Evolutionary conservation across 2,888 invertebrate genomes (phyloP), one percentile per base, ranked within the genome.

Genomic region (Oxycera nigricornis): DNA sequence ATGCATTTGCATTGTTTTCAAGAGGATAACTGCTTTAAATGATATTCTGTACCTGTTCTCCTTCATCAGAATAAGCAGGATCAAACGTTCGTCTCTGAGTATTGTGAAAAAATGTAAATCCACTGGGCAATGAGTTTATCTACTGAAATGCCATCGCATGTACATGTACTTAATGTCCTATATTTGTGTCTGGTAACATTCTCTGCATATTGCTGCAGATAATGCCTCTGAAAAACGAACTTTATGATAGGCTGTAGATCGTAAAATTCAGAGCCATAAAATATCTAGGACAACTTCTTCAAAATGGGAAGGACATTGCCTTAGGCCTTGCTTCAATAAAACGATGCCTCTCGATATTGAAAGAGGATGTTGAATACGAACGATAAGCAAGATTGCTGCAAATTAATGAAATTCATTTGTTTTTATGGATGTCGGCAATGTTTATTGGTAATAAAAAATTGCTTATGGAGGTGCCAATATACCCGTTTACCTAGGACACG

Each of bases 361-460:
- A 14, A 30, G 30, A n/a, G 30, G 30, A 59, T 30, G 17, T 46
- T 46, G 46, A 46, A 46, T 46, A 55, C 11, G 28, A 30, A 7
- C 28, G 20, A 20, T 14, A 22, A 50, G 50, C 26, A 30, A n/a
- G 41, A 24, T 14, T 30, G 70, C 31, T 52, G 30, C 55, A 22
- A 35, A 55, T 70, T 70, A 70, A 70, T 70, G 52, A 70, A 70
- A 70, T 55, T 70, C 70, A 70, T 70, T 70, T 70, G 55, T 70
- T 70, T 70, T 70, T 70, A 70, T 70, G 70, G 55, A 30, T 17
- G 30, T 31, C n/a, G 55, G 20, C 50, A 50, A 68, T 68, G 50
- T 46, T 46, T 50, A 50, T 50, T 68, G 50, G 52, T 14, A 70
- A 52, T 70, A 70, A 31, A 70, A 70, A 52, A 70, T 31, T 55